Evolutionary conservation across 2,888 invertebrate genomes (phyloP).

Genomic region (Pardosa pseudoannulata): DNA sequence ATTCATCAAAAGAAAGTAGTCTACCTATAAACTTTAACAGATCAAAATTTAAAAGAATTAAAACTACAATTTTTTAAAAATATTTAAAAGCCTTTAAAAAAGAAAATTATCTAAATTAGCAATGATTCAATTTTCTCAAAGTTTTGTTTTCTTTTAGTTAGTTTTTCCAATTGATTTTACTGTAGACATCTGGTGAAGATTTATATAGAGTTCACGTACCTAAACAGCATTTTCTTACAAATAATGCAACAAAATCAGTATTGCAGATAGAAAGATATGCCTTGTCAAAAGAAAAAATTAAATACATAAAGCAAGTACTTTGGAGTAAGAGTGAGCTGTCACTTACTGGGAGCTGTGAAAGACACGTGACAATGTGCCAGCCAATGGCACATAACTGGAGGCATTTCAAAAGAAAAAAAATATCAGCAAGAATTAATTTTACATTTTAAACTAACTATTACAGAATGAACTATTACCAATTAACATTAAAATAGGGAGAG

Average conservation of each 20-base stretch:
- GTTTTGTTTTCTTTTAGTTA: no score
- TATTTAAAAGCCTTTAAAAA: no score
- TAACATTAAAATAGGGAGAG: constrained; percentile 33
- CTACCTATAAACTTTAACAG: no score
- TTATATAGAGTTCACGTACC: no score
- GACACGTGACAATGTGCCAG: constrained; percentile 74
- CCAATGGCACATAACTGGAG: constrained; percentile 75
- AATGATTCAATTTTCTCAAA: no score
- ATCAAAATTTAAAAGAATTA: no score
- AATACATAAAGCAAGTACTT: constrained; percentile 56
- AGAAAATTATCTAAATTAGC: no score
- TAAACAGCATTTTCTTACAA: not conserved
- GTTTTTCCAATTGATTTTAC: no score
- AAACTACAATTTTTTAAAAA: no score
- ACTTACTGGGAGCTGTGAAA: constrained; percentile 75
- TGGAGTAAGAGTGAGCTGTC: constrained; percentile 69
- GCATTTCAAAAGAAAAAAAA: constrained; percentile 72
- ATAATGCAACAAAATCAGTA: constrained; percentile 32
- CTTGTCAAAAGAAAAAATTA: constrained; percentile 42
- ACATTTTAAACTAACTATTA: constrained; percentile 43
- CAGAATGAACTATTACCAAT: constrained; percentile 53
- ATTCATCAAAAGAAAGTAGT: no score
- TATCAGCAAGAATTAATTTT: constrained; percentile 64
- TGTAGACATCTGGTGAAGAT: no score
- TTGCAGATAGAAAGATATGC: constrained; percentile 56